Evolutionary conservation across 2,113 vertebrate genomes (phyloP).

Genomic region (Numida meleagris): DNA sequence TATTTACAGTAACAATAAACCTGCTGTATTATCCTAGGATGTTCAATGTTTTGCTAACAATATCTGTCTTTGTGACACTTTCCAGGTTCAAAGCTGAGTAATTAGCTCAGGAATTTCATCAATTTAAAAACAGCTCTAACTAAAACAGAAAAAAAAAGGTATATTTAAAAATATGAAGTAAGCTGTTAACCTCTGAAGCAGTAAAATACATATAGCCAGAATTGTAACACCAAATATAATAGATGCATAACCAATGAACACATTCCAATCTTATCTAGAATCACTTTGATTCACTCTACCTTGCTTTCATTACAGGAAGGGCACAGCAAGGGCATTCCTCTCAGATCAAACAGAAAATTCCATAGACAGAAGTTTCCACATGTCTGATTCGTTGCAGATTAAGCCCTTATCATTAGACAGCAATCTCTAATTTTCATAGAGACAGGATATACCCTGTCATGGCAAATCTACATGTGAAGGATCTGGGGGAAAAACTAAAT

Average conservation of each 20-base stretch:
- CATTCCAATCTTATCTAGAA: slow-evolving; percentile 78
- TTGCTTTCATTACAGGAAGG: slow-evolving; percentile 78
- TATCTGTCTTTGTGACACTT: slow-evolving; percentile 70
- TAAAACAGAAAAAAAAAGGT: not conserved
- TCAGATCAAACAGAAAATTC: slow-evolving; percentile 71
- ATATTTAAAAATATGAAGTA: not conserved
- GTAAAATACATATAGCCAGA: not conserved
- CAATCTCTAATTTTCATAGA: slow-evolving; percentile 65
- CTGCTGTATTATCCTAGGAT: slow-evolving; percentile 70
- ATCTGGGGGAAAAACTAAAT: not conserved
- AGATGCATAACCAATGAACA: slow-evolving; percentile 45
- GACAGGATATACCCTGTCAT: slow-evolving; percentile 52
- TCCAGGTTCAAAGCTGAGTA: slow-evolving; percentile 75
- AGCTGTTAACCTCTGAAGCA: slow-evolving; percentile 8
- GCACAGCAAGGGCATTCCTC: slow-evolving; percentile 68
- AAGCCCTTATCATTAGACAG: slow-evolving; percentile 53
- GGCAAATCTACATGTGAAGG: slow-evolving; percentile 20
- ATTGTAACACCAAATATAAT: slow-evolving; percentile 53
- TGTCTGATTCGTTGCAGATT: slow-evolving; percentile 67
- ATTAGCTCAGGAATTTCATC: slow-evolving; percentile 38
- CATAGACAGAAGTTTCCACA: slow-evolving; percentile 75
- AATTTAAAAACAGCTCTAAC: not conserved
- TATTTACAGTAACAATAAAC: slow-evolving; percentile 50
- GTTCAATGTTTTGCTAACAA: slow-evolving; percentile 74
- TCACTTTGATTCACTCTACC: slow-evolving; percentile 67